phyloP scores from a whole-genome alignment of 2,113 vertebrate genomes.

The Sialia sialis region DNA sequence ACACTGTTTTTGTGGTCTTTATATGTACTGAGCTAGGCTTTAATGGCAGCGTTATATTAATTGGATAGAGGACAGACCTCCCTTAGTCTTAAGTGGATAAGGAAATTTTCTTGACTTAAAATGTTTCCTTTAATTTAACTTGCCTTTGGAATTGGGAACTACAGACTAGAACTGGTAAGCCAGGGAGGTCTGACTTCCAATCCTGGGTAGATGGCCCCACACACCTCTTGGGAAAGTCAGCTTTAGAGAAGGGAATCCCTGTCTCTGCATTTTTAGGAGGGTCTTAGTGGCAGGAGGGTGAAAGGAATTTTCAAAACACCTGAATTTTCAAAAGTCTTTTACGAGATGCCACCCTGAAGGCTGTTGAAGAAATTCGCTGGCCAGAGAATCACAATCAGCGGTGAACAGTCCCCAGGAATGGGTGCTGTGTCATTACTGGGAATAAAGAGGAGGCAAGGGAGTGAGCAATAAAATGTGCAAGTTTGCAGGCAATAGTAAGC shows the following conservation, averaged over 20 bases:
- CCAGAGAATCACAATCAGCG: not conserved
- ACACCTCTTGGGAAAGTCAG: not conserved
- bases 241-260: fast-evolving
- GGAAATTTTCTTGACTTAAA: not conserved
- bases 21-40: not conserved
- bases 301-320: not conserved
- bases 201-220: not conserved
- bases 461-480: not conserved
- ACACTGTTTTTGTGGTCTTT: not conserved
- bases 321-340: not conserved
- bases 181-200: not conserved
- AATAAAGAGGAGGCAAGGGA: not conserved
- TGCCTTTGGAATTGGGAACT: not conserved
- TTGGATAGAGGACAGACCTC: not conserved
- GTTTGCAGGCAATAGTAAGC: not conserved
- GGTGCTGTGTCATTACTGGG: not conserved
- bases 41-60: not conserved
- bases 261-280: not conserved
- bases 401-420: not conserved
- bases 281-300: fast-evolving
- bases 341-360: not conserved
- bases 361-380: not conserved
- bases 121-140: not conserved
- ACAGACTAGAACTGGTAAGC: not conserved
- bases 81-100: not conserved